phyloP scores from a whole-genome alignment of 1,140 invertebrate genomes.

The Eueides isabella region DNA sequence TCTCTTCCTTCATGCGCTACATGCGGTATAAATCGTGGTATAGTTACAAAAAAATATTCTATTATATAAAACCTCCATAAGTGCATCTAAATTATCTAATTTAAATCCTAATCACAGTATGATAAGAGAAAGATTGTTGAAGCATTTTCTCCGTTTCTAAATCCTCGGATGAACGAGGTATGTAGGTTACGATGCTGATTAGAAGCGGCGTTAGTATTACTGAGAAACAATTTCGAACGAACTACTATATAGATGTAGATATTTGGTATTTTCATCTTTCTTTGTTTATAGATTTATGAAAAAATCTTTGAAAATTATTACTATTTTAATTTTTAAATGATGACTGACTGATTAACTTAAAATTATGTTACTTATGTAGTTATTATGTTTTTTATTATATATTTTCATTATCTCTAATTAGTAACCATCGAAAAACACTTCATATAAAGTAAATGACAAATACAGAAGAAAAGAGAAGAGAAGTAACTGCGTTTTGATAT shows the following conservation, averaged over 20 bases:
- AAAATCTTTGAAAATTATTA: not conserved
- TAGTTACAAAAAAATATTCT: not conserved
- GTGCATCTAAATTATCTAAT: not conserved
- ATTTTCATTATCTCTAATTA: no score
- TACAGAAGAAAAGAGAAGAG: not conserved
- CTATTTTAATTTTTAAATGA: not conserved
- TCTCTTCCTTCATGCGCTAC: no score
- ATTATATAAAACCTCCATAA: not conserved
- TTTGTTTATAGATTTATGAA: not conserved
- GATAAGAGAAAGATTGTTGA: not conserved
- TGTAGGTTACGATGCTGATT: conserved; percentile 7
- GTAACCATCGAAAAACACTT: not conserved
- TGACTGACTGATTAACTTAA: not conserved
- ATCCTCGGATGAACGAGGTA: not conserved
- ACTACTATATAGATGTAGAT: not conserved
- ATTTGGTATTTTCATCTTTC: not conserved
- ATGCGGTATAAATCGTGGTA: no score
- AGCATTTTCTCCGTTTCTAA: conserved; percentile 8
- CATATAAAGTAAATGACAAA: not conserved
- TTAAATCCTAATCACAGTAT: not conserved
- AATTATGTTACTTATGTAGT: no score
- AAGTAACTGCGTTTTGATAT: not conserved
- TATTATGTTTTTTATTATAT: no score
- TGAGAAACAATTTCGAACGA: conserved; percentile 6
- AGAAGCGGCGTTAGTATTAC: conserved; percentile 11